These are phyloP conservation scores for Xenus cinereus DNA, from an alignment of 2,113 vertebrate species.

Conservation along the genomic window DNA sequence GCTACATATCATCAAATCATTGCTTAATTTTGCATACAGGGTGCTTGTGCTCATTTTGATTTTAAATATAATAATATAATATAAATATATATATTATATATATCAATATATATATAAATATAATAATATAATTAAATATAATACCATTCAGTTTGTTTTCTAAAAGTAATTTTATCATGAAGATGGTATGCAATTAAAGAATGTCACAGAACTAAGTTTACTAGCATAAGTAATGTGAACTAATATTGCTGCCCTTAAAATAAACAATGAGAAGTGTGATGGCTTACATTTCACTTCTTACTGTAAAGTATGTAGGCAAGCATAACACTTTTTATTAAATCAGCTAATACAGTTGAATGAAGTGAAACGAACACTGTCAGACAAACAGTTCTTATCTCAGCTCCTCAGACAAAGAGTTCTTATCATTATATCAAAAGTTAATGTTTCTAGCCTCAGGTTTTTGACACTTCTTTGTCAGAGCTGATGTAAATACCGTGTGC, in stretches of 20 bases:
- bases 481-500: background rate
- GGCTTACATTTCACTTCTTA: background rate
- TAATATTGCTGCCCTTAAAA: background rate
- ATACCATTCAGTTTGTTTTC: background rate
- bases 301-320: background rate
- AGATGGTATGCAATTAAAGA: background rate
- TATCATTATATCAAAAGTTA: background rate
- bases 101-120: too few species aligned
- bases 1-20: background rate
- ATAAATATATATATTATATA: too few species aligned
- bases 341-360: background rate
- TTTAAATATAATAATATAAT: background rate
- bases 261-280: background rate
- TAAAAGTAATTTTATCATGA: background rate
- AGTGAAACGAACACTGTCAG: background rate
- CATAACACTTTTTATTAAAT: background rate
- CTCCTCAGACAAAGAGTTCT: background rate
- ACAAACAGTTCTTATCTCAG: background rate
- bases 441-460: background rate
- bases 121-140: background rate
- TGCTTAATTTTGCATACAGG: background rate
- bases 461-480: background rate
- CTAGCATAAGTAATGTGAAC: background rate
- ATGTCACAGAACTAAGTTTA: background rate
- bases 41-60: background rate